Evolutionary conservation across 2,888 invertebrate genomes (phyloP).

Genomic region (Subacronicta megacephala): DNA sequence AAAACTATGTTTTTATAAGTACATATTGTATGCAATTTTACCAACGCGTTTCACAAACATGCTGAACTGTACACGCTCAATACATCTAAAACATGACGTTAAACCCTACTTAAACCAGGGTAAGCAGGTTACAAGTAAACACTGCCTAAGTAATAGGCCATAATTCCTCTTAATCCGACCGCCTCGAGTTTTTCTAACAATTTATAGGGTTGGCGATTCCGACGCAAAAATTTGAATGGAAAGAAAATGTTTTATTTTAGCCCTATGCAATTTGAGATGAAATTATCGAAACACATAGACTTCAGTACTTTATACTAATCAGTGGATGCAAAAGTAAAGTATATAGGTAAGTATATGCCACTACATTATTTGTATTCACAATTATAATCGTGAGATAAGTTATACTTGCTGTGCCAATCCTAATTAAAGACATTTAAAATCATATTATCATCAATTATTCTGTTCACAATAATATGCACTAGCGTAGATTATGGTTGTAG

Average conservation of each 20-base stretch:
- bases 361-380: too few species aligned
- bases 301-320: too few species aligned
- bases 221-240: not conserved
- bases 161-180: constrained; percentile 73
- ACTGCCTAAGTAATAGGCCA: constrained; percentile 67
- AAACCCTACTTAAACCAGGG: constrained; percentile 46
- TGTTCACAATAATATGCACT: too few species aligned
- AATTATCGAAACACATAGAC: too few species aligned
- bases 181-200: constrained; percentile 60
- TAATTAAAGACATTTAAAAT: too few species aligned
- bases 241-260: too few species aligned
- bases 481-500: too few species aligned
- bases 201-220: constrained; percentile 64
- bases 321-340: too few species aligned
- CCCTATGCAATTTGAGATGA: not conserved
- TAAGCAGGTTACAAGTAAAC: constrained; percentile 67
- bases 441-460: too few species aligned
- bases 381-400: too few species aligned
- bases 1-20: not conserved
- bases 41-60: constrained; percentile 8
- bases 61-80: constrained; percentile 31
- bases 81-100: constrained; percentile 47
- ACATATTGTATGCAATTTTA: not conserved
- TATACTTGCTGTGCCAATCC: too few species aligned
- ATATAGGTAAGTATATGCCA: too few species aligned